Evolutionary conservation across 2,888 invertebrate species (phyloP), one percentile per base, ranked within the genome.

Genomic region (Drosophila nigricruria): DNA sequence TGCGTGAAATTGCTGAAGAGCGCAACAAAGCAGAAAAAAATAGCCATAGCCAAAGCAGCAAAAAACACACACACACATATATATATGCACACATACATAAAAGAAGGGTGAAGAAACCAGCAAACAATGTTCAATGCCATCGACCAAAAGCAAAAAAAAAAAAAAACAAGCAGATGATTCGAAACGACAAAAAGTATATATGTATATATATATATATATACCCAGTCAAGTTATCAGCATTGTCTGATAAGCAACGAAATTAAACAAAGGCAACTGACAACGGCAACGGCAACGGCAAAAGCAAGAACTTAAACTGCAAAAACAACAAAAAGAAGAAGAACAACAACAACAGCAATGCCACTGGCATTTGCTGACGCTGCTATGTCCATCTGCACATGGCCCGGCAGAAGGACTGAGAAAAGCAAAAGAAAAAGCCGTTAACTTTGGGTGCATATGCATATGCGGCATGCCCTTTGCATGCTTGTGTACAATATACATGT

Each of bases 111-210:
- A 84, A 84, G 88, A 84, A 84, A 88, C 84, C 81, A 79, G 81
- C 81, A 73, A 82, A 73, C 88, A 86, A 79, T 81, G 90, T 89
- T 90, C 90, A 90, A 90, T 90, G 90, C 90, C 84, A 83, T 79
- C 82, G 70, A 67, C 70, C 57, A 79, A 61, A 62, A 75, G 32
- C 38, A 18, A 66, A 43, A 63, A 68, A 38, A 64, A 68, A 49
- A 73, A 42, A 63, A 65, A 70, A 70, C 62, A 66, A 70, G 18
- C 52, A 70, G 69, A 47, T 47, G 47, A 47, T 12, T n/a, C 47
- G 47, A 64, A 57, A 54, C 36, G 32, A 25, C 10, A 65, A 78
- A 27, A 80, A 27, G 3, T 25, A 25, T 25, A 25, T 25, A 25
- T 25, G 25, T 25, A 30, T 30, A 30, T 30, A 30, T 10, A 30